phyloP scores from a whole-genome alignment of 1,140 invertebrate species.

The Latrodectus geometricus region DNA sequence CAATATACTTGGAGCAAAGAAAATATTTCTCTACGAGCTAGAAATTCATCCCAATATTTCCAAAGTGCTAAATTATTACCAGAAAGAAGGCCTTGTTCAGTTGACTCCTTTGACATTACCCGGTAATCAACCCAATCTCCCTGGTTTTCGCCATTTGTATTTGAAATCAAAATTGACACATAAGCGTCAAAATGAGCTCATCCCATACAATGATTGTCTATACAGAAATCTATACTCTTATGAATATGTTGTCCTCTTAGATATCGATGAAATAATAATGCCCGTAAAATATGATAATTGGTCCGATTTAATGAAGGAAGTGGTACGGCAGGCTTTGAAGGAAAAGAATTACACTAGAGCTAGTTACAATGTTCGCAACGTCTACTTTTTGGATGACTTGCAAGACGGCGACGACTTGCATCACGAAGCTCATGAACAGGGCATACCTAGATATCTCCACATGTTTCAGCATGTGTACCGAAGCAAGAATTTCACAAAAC shows the following conservation, averaged over 20 bases:
- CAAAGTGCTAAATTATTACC: constrained; percentile 87
- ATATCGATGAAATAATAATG: constrained; percentile 96
- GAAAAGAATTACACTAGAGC: constrained; percentile 81
- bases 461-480: constrained; percentile 94
- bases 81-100: constrained; percentile 80
- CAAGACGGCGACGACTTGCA: constrained; percentile 65
- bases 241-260: constrained; percentile 88
- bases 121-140: constrained; percentile 90
- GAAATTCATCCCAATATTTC: constrained; percentile 91
- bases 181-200: constrained; percentile 93
- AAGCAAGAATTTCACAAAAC: constrained; percentile 91
- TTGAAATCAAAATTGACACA: constrained; percentile 88
- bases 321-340: constrained; percentile 73
- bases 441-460: constrained; percentile 90
- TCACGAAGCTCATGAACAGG: constrained; percentile 66
- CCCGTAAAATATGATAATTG: constrained; percentile 82
- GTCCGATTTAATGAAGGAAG: constrained; percentile 81
- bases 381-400: constrained; percentile 94
- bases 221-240: constrained; percentile 93
- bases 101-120: constrained; percentile 89
- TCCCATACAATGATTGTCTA: constrained; percentile 96
- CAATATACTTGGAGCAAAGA: constrained; percentile 87
- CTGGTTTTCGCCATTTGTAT: constrained; percentile 88
- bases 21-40: constrained; percentile 92
- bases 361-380: constrained; percentile 91